Evolutionary conservation across 2,888 invertebrate species (phyloP), one percentile per base, ranked within the genome.

Genomic region (Raillietiella orientalis): DNA sequence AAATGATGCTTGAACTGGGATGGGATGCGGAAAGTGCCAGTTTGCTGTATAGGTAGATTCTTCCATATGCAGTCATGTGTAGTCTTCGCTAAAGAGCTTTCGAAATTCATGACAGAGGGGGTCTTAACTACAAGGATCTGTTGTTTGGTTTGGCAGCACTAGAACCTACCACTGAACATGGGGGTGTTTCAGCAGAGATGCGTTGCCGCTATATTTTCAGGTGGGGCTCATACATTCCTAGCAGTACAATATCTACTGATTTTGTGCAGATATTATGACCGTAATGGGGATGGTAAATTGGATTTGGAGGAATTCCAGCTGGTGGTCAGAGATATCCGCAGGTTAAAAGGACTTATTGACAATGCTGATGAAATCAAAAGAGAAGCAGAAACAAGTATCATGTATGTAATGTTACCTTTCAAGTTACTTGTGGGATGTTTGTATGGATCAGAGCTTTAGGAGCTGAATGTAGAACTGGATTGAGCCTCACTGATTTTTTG

Each of bases 171-270:
- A 64, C 63, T 1, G 55, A 52, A 24, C 65, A 66, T 43, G 60
- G 55, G 11, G 61, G 62, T 1, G 35, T 52, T 15, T 49, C 61
- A 1, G 65, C 62, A 0, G 66, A 66, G 41, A 50, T 64, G 33
- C 47, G 66, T 17, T 63, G 64, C 41, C 49, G 59, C 37, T 66
- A 62, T 38, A 64, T 66, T 32, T 66, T 66, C 38, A 51, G 59
- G 47, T 61, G 41, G 34, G 45, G 43, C 34, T 41, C 43, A 33
- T 45, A 23, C 37, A 39, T 25, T 40, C 39, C 36, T 36, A 38
- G 3, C 43, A 42, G 31, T 43, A 43, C 33, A 44, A 37, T 17
- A 9, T 23, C 9, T 21, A 17, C 26, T 4, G 10, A 19, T 23
- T 22, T 24, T 51, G 26, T 50, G 47, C 40, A 57, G 64, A 29